Percentiles rank a stretch among this genome's conserved stretches.
Conservation (phyloP, 2,113 vertebrate species). For the Cyprinodon tularosa region DNA sequence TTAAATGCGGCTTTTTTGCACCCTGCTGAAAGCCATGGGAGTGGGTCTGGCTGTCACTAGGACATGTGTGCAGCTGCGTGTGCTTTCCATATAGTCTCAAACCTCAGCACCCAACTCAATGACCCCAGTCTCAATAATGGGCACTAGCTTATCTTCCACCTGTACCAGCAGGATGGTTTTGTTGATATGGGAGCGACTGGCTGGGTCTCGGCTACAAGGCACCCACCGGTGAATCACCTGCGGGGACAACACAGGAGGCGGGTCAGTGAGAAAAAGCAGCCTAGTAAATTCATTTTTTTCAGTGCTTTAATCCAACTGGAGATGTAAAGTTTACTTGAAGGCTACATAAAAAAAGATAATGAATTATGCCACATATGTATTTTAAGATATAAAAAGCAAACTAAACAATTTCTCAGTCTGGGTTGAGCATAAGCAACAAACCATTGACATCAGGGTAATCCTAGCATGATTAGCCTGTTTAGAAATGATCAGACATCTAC, state of each 20-base stretch:
- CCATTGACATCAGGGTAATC: no score
- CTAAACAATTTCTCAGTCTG: no score
- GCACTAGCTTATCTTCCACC: constrained; percentile 98
- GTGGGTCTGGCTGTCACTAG: constrained; percentile 29
- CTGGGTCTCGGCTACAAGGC: constrained; percentile 98
- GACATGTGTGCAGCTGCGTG: constrained; percentile 7
- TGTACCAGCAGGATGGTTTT: constrained; percentile 99
- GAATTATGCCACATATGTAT: no score
- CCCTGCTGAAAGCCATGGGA: constrained; percentile 52
- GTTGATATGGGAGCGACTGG: constrained; percentile 95
- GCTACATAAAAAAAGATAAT: neutral
- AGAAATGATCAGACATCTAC: no score
- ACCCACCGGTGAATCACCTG: constrained; percentile 99
- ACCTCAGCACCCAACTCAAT: constrained; percentile 98
- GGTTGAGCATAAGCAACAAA: no score
- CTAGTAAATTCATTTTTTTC: constrained; percentile 22
- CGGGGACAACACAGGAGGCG: constrained; percentile 25
- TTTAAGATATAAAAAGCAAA: no score
- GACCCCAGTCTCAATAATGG: constrained; percentile 95
- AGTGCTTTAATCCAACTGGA: constrained; percentile 21
- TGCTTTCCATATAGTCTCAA: constrained; percentile 76
- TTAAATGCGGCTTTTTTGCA: constrained; percentile 68
- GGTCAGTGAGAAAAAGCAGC: neutral
- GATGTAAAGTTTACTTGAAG: neutral
- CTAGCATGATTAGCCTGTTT: no score